Base-by-base conservation (phyloP, 2,888 invertebrate species). In the Acleris cristana region DNA sequence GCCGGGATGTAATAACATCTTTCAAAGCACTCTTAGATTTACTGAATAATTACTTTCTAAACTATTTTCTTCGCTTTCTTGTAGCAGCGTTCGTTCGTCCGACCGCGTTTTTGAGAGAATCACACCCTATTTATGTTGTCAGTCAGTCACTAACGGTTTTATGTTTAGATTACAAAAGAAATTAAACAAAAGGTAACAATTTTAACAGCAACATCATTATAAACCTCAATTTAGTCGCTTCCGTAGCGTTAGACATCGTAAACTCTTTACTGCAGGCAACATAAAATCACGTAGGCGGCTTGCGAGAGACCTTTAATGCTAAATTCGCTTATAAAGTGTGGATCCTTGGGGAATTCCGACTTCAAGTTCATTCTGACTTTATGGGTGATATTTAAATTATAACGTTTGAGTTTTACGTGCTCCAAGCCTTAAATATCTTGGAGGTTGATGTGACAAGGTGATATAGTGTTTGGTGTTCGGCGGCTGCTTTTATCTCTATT, bases 311-410 rank as follows among this genome's bases (percentile, higher is more conserved):
- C 67, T 71, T 66, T 68, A 57, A 67, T 67, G 63, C 63, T 70
- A 73, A 74, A 73, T 69, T 71, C 72, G 70, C 72, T 70, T 72
- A 72, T 70, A 70, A 71, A 72, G 64, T 70, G 65, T 62, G 21
- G 66, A 58, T 73, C 75, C 73, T 73, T 69, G 55, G 75, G 73
- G 74, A 71, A 75, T 76, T 75, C 69, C 71, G 64, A 65, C 73
- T 70, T 70, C 69, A 71, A 69, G 64, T 69, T 69, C 66, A 72
- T 69, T 71, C 74, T 75, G 73, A 72, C 76, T 77, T 79, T 79
- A 79, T 73, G 72, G 69, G 64, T 72, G 71, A 75, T 77, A 77
- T 76, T 74, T 77, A 69, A 73, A 75, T 73, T 69, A 68, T 58
- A 59, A 65, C 62, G 65, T 69, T 69, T 71, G 59, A 58, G 64